Percentiles rank a stretch among this genome's conserved stretches.
Conservation (phyloP, 2,797 vertebrate genomes). For the Bucorvus abyssinicus region DNA sequence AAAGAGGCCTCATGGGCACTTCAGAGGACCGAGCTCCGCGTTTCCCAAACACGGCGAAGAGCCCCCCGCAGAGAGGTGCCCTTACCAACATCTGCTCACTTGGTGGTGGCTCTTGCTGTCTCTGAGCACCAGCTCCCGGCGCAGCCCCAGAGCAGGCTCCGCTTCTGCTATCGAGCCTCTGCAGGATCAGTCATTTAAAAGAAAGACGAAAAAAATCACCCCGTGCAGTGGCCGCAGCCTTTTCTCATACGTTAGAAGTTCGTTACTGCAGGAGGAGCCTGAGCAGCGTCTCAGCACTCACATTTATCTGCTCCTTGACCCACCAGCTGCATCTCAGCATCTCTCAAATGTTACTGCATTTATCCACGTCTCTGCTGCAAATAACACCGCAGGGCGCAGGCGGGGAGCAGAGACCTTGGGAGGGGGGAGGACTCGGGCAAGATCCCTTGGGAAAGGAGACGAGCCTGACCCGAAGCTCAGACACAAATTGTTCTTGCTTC, state of each 20-base stretch:
- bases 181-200: background rate
- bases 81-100: background rate
- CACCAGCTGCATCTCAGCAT: background rate
- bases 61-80: background rate
- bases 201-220: background rate
- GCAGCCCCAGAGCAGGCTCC: background rate
- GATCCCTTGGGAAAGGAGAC: background rate
- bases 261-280: background rate
- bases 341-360: rapidly evolving
- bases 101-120: background rate
- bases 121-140: background rate
- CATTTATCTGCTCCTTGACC: background rate
- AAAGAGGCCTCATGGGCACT: background rate
- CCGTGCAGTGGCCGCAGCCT: background rate
- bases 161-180: background rate
- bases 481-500: background rate
- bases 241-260: background rate
- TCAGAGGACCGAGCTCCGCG: background rate
- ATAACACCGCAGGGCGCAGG: background rate
- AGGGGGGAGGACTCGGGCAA: background rate
- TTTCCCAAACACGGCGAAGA: background rate
- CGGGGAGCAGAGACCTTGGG: background rate
- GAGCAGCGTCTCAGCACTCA: background rate
- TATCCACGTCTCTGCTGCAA: background rate
- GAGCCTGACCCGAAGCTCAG: background rate